Base-by-base conservation (phyloP, 2,888 invertebrate genomes). In the Tuberolachnus salignus region DNA sequence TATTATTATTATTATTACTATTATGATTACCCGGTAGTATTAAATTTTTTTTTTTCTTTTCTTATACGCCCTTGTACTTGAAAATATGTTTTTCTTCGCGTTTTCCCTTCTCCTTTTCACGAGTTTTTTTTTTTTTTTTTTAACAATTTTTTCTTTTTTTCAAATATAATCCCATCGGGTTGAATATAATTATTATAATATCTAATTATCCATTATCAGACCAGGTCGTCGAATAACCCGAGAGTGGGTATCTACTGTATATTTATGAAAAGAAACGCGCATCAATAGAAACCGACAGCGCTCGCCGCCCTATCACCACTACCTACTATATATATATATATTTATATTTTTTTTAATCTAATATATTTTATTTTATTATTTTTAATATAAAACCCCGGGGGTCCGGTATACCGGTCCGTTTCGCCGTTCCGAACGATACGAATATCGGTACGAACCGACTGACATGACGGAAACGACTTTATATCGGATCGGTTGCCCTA, bases 181-280 rank as follows among this genome's bases (percentile, higher is more conserved):
- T 57, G 44, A 4, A 71, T 71, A 34, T 34, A 6, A 34, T 34
- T 34, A 34, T 6, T 34, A 34, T 6, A 34, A 34, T 6, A 57
- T 46, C 44, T 44, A 71, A 71, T 71, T 57, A 23, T 57, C 23
- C 23, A 57, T 71, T 46, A 71, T 34, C 70, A 14, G 34, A n/a
- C 44, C 11, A 44, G 3, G 6, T 23, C 13, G 70, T 4, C 21
- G n/a, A 26, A 44, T 42, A 63, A 51, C 11, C 14, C 34, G 8
- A 67, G 64, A 64, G 21, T 51, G 26, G 34, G 49, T 66, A 51
- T n/a, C n/a, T n/a, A n/a, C n/a, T n/a, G n/a, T n/a, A n/a, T n/a
- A n/a, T n/a, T n/a, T n/a, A n/a, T n/a, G 21, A 44, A 71, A 21
- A 57, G 21, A 55, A 44, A 42, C 21, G 10, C 16, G 42, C 3